Conservation (phyloP, 2,888 invertebrate genomes). For the Hirtodrosophila confusa region DNA sequence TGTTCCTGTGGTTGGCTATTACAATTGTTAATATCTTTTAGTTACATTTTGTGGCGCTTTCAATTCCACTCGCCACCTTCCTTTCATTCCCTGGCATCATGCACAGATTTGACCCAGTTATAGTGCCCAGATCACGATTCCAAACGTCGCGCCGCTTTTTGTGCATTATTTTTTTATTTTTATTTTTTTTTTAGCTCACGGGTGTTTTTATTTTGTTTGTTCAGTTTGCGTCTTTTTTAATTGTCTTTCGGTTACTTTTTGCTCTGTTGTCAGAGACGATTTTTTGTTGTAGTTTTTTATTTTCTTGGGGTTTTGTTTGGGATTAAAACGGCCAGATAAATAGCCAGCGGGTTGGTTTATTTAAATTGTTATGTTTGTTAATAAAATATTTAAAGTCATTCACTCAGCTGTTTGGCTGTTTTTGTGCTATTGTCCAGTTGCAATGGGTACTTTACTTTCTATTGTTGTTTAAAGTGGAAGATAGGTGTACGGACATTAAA, state of each 20-base stretch:
- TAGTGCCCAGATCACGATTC: slow-evolving; percentile 62
- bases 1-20: neutral
- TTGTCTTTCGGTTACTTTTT: slow-evolving; percentile 46
- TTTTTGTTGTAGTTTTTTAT: slow-evolving; percentile 12
- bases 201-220: slow-evolving; percentile 28
- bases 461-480: slow-evolving; percentile 13
- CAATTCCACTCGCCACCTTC: slow-evolving; percentile 38
- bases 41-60: slow-evolving; percentile 48
- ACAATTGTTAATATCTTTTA: slow-evolving; percentile 49
- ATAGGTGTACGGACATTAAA: slow-evolving; percentile 5
- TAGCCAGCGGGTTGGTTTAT: slow-evolving; percentile 45
- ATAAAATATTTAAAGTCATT: slow-evolving; percentile 51
- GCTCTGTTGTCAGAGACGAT: slow-evolving; percentile 21
- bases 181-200: slow-evolving; percentile 23
- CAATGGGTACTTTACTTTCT: slow-evolving; percentile 22
- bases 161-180: slow-evolving; percentile 20
- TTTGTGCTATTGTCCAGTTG: slow-evolving; percentile 17
- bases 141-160: slow-evolving; percentile 11
- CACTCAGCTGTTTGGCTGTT: slow-evolving; percentile 18
- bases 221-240: slow-evolving; percentile 39
- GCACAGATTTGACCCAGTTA: slow-evolving; percentile 69
- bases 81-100: slow-evolving; percentile 35
- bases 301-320: slow-evolving; percentile 21
- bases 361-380: slow-evolving; percentile 46
- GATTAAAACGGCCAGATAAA: slow-evolving; percentile 46